Evolutionary conservation across 2,797 vertebrate genomes (phyloP).

Genomic region (Spinus olivaceus): DNA sequence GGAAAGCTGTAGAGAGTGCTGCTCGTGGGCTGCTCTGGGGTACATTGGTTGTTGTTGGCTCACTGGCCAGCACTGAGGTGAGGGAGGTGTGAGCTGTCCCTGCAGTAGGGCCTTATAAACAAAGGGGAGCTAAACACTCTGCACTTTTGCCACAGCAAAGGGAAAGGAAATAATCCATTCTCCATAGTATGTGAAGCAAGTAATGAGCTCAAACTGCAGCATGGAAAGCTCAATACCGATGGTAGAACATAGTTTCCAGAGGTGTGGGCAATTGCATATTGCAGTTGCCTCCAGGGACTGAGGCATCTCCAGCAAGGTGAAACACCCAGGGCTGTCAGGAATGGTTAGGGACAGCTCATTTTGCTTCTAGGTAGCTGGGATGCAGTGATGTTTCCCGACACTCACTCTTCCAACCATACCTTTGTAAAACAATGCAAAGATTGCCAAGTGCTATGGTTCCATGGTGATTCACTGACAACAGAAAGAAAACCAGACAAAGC

Average conservation of each 20-base stretch:
- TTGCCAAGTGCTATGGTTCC: background rate
- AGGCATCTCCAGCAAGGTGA: background rate
- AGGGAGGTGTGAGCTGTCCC: background rate
- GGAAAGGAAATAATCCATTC: background rate
- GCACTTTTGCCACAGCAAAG: background rate
- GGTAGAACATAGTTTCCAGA: background rate
- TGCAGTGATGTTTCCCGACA: background rate
- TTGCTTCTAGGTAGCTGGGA: background rate
- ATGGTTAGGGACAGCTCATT: background rate
- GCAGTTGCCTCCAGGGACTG: background rate
- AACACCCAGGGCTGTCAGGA: background rate
- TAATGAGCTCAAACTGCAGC: background rate
- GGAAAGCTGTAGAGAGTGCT: background rate
- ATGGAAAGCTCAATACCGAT: background rate
- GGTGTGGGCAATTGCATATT: background rate
- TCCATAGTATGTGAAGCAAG: background rate
- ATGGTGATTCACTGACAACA: background rate
- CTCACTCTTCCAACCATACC: background rate
- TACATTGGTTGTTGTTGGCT: background rate
- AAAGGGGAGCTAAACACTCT: rapidly evolving
- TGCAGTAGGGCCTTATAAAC: rapidly evolving
- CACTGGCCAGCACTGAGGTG: rapidly evolving
- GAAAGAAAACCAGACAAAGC: background rate
- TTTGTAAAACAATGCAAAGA: background rate
- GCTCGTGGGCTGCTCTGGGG: background rate